A percentile compares a stretch with the other conserved stretches of the same genome.
phyloP scores from a whole-genome alignment of 2,113 vertebrate genomes.

The Elanoides forficatus region DNA sequence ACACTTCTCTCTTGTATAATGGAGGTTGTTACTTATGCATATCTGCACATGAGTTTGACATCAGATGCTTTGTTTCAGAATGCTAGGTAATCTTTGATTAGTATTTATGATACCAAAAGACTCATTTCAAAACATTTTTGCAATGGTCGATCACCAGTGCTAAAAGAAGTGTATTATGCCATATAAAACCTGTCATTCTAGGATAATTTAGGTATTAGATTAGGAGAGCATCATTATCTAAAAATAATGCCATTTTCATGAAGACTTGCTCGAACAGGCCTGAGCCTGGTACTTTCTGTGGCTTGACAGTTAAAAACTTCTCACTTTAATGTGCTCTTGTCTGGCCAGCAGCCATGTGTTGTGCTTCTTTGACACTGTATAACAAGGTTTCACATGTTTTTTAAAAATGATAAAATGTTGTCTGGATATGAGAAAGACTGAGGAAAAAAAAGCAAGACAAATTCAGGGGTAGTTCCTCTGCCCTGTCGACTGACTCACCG shows the following conservation, averaged over 20 bases:
- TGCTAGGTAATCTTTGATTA: background rate
- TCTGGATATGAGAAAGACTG: background rate
- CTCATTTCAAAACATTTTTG: background rate
- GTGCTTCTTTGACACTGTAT: background rate
- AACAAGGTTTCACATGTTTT: background rate
- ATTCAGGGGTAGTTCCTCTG: background rate
- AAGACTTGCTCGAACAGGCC: background rate
- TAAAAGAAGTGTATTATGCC: background rate
- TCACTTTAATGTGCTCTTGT: background rate
- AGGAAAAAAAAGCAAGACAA: background rate
- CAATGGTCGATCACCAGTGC: background rate
- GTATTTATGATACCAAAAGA: background rate
- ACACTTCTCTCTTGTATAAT: background rate
- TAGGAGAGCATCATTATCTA: background rate
- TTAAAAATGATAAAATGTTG: background rate
- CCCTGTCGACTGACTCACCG: rapidly evolving
- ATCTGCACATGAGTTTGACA: background rate
- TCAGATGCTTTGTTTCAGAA: background rate
- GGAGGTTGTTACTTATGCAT: background rate
- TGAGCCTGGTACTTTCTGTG: background rate
- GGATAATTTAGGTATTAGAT: background rate
- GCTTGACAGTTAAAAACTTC: background rate
- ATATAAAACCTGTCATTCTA: background rate
- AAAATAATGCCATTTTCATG: background rate
- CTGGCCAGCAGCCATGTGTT: background rate